These are phyloP conservation scores for Albula glossodonta DNA, from an alignment of 2,113 vertebrate genomes.

Conservation along the genomic window DNA sequence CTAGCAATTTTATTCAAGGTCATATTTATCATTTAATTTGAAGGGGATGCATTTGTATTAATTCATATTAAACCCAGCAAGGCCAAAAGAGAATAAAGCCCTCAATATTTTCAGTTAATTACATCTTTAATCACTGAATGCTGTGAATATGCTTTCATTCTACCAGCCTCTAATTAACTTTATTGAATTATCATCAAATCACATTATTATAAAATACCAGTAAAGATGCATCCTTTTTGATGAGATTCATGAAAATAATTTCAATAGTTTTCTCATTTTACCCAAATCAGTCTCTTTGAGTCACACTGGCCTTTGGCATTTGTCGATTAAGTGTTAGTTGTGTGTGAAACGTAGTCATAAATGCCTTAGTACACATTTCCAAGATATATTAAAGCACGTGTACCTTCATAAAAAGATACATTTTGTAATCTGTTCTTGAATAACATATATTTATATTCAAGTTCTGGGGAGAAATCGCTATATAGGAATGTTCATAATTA, in stretches of 20 bases:
- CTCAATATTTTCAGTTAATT: not conserved
- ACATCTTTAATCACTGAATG: not conserved
- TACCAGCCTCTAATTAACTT: not conserved
- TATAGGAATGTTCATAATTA: no score
- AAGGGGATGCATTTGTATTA: not conserved
- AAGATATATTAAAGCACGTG: no score
- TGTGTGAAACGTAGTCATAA: no score
- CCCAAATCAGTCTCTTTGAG: no score
- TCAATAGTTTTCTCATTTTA: no score
- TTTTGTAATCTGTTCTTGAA: no score
- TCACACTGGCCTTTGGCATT: no score
- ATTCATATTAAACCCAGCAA: not conserved
- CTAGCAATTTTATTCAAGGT: not conserved
- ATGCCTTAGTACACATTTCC: no score
- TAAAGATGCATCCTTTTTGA: not conserved
- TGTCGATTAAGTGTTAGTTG: no score
- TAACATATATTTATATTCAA: no score
- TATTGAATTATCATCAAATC: not conserved
- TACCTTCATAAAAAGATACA: no score
- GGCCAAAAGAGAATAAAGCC: slow-evolving; percentile 1
- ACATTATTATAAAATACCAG: not conserved
- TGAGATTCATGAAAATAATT: not conserved
- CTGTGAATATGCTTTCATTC: not conserved
- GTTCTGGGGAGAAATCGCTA: no score
- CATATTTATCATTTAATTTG: not conserved